A percentile compares a stretch with the other conserved stretches of the same genome.
Conservation (phyloP, 2,113 vertebrate genomes). For the Myrmecophaga tridactyla region DNA sequence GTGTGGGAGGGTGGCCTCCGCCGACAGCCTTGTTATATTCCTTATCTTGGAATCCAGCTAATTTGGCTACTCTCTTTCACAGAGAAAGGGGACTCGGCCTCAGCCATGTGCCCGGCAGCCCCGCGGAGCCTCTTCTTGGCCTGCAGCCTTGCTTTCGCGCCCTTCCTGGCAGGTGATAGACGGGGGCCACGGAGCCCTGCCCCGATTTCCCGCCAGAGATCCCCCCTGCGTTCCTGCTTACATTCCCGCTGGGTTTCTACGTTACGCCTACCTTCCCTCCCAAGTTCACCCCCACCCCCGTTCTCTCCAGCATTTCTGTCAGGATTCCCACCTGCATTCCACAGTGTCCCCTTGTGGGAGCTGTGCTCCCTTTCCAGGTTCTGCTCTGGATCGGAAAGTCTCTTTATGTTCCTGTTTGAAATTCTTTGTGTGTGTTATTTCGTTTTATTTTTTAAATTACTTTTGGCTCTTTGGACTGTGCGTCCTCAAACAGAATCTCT, state of each 20-base stretch:
- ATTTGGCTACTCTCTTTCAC: background rate
- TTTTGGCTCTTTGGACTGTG: background rate
- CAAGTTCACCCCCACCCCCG: rapidly evolving
- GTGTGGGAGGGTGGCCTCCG: background rate
- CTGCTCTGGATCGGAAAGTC: too few relatives aligned
- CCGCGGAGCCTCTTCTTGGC: background rate
- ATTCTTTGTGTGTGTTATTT: background rate
- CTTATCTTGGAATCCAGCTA: too few relatives aligned
- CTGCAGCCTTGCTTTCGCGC: background rate
- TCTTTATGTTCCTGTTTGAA: background rate
- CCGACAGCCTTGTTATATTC: rapidly evolving
- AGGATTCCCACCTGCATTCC: background rate
- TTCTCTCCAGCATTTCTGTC: background rate
- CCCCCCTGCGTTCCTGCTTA: background rate
- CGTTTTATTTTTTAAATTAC: background rate
- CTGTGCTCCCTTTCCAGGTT: too few relatives aligned
- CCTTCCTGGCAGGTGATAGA: background rate
- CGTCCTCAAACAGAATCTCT: background rate
- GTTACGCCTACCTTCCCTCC: rapidly evolving
- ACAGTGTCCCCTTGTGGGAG: background rate
- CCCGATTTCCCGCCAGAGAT: too few relatives aligned
- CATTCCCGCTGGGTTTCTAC: too few relatives aligned
- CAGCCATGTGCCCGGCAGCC: background rate
- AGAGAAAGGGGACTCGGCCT: background rate
- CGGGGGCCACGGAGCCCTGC: rapidly evolving